Conservation (phyloP, 1,140 invertebrate genomes). For the Dendrolimus kikuchii region DNA sequence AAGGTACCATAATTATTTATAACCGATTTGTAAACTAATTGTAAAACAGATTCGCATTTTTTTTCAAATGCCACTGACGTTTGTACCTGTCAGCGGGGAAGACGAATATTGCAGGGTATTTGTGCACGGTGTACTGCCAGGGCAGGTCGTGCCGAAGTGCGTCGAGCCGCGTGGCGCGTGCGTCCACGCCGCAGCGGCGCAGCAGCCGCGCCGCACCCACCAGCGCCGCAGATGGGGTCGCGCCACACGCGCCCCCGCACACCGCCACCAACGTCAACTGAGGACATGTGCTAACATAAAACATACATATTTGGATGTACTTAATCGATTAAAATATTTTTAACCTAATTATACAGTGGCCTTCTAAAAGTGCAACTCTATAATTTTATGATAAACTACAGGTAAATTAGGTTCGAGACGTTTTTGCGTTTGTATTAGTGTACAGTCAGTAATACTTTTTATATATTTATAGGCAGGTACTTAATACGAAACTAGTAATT, state of each 20-base stretch:
- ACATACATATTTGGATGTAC: background rate
- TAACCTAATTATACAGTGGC: no score
- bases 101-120: constrained; percentile 83
- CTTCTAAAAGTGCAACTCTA: no score
- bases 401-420: no score
- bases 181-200: constrained; percentile 32
- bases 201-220: constrained; percentile 39
- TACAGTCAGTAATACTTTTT: no score
- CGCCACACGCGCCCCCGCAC: constrained; percentile 80
- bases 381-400: no score
- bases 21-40: no score
- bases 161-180: constrained; percentile 80
- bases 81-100: constrained; percentile 34
- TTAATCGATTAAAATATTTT: background rate
- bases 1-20: no score
- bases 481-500: no score
- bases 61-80: background rate
- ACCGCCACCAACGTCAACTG: constrained; percentile 83
- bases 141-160: constrained; percentile 86
- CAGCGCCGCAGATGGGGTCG: constrained; percentile 77
- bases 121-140: constrained; percentile 84
- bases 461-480: no score
- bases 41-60: no score
- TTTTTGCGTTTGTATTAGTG: no score
- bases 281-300: background rate